These are phyloP conservation scores for Tupiocoris notatus DNA, from an alignment of 2,888 invertebrate species.

Conservation along the genomic window DNA sequence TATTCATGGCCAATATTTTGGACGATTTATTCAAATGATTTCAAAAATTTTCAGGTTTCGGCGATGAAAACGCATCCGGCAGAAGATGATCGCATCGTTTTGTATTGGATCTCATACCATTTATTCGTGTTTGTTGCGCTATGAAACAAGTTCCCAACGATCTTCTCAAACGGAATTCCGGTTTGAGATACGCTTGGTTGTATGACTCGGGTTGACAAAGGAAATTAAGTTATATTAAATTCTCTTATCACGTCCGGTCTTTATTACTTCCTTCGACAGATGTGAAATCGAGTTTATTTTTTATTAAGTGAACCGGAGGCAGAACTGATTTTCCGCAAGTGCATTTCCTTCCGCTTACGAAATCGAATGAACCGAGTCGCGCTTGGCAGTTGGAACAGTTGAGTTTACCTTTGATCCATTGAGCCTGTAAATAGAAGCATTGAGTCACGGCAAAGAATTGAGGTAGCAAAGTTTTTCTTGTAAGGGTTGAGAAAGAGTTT, in stretches of 20 bases:
- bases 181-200: too few relatives aligned
- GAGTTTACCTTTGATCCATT: constrained; percentile 68
- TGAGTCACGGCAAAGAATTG: not conserved
- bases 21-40: not conserved
- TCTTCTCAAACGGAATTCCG: too few relatives aligned
- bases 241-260: too few relatives aligned
- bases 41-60: constrained; percentile 32
- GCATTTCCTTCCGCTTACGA: constrained; percentile 64
- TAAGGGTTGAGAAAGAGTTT: too few relatives aligned
- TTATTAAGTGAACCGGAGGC: constrained; percentile 63
- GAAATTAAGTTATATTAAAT: too few relatives aligned
- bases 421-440: constrained; percentile 49
- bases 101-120: not conserved
- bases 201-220: too few relatives aligned
- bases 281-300: constrained; percentile 62
- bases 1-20: not conserved
- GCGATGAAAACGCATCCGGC: constrained; percentile 29
- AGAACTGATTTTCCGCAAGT: constrained; percentile 59
- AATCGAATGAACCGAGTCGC: constrained; percentile 67
- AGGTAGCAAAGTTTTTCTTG: too few relatives aligned
- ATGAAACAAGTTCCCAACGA: too few relatives aligned
- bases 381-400: constrained; percentile 63
- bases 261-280: not conserved
- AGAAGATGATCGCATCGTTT: constrained; percentile 36
- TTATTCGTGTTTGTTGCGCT: not conserved